These are phyloP conservation scores for Oncopodura yosiiana DNA, from an alignment of 1,140 invertebrate species.

Conservation along the genomic window DNA sequence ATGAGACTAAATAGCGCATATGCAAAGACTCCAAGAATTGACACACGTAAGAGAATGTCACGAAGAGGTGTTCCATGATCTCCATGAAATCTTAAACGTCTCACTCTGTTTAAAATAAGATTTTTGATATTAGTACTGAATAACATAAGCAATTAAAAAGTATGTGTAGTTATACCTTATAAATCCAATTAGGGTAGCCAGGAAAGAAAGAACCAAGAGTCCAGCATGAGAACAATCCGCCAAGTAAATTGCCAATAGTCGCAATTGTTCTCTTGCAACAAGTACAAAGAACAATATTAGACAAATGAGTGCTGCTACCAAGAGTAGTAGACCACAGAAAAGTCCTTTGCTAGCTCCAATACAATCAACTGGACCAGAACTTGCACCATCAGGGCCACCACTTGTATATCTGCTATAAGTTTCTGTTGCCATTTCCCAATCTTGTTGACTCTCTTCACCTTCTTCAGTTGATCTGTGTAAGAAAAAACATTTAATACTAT, in stretches of 20 bases:
- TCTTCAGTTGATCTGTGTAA: constrained; percentile 28
- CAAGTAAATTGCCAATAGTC: constrained; percentile 69
- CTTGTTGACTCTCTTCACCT: constrained; percentile 35
- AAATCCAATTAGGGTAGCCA: constrained; percentile 83
- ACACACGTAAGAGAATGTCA: constrained; percentile 79
- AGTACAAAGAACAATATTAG: constrained; percentile 89
- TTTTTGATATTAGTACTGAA: not conserved
- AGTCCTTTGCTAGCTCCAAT: constrained; percentile 84
- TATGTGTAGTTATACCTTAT: constrained; percentile 68
- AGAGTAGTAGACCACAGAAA: constrained; percentile 80
- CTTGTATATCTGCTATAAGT: constrained; percentile 32
- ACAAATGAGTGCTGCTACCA: constrained; percentile 84
- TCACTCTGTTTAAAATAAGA: constrained; percentile 54
- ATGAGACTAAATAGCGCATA: constrained; percentile 89
- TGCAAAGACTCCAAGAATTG: constrained; percentile 80
- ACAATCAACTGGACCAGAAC: constrained; percentile 66
- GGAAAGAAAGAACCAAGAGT: constrained; percentile 71
- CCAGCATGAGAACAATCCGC: constrained; percentile 81
- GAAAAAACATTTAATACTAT: not conserved
- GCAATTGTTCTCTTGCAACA: constrained; percentile 67
- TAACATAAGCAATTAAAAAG: too few species aligned
- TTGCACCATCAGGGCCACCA: constrained; percentile 23
- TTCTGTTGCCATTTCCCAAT: constrained; percentile 35
- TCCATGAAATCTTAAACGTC: constrained; percentile 73
- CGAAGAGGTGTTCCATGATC: constrained; percentile 74